These are phyloP conservation scores for Synaphobranchus kaupii DNA, from an alignment of 2,797 vertebrate genomes.

Conservation along the genomic window DNA sequence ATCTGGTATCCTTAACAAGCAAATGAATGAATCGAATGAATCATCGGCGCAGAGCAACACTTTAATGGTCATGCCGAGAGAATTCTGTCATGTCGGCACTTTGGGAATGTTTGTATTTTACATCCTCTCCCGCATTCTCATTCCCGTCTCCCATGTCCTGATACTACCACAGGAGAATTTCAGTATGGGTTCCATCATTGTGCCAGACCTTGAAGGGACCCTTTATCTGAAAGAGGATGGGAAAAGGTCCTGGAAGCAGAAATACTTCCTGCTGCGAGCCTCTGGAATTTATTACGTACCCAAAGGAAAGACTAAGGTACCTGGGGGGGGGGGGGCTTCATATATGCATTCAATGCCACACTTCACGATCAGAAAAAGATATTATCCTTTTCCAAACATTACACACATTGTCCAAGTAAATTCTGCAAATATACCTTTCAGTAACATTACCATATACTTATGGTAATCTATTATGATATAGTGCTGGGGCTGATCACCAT, in stretches of 20 bases:
- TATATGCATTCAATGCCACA: not conserved
- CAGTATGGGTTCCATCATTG: constrained; percentile 88
- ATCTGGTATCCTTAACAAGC: not conserved
- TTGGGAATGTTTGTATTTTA: not conserved
- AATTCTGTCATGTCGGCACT: not conserved
- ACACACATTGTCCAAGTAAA: constrained; percentile 50
- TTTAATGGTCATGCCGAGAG: not conserved
- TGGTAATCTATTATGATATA: not conserved
- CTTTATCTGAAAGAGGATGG: constrained; percentile 94
- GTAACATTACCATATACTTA: not conserved
- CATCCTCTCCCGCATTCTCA: not conserved
- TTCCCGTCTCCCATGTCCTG: not conserved
- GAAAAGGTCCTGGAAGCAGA: constrained; percentile 95
- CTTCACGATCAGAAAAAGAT: constrained; percentile 45
- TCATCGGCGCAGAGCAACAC: not conserved
- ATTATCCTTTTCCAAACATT: not conserved
- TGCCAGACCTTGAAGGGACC: constrained; percentile 91
- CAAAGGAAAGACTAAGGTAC: constrained; percentile 99
- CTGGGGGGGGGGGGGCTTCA: constrained; percentile 44
- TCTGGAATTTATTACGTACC: constrained; percentile 98
- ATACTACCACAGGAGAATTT: constrained; percentile 86
- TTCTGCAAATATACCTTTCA: not conserved
- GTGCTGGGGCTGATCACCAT: not conserved
- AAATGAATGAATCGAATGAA: not conserved
- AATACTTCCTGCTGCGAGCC: constrained; percentile 93